Percentiles rank a stretch among this genome's conserved stretches.
These are phyloP conservation scores for Microchrysa polita DNA, from an alignment of 2,888 invertebrate species.

Conservation along the genomic window DNA sequence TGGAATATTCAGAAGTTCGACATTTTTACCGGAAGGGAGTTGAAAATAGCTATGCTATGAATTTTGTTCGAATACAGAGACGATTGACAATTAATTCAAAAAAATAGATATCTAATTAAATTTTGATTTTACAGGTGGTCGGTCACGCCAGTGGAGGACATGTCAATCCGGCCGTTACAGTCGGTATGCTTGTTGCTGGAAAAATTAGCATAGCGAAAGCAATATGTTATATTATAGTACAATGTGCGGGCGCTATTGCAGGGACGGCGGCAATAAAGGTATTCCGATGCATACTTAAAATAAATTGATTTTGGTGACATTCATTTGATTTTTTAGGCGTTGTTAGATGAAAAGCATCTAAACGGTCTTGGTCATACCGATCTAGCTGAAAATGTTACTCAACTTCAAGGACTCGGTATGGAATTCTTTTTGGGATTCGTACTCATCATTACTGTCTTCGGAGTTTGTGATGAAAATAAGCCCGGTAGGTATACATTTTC, in stretches of 20 bases:
- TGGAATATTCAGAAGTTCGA: too few relatives aligned
- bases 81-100: too few relatives aligned
- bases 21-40: too few relatives aligned
- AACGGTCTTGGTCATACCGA: constrained; percentile 75
- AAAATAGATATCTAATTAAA: too few relatives aligned
- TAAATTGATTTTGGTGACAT: too few relatives aligned
- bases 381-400: constrained; percentile 70
- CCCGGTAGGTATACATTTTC: constrained; percentile 55
- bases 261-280: constrained; percentile 79
- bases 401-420: constrained; percentile 85
- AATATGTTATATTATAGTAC: constrained; percentile 81
- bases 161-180: constrained; percentile 92
- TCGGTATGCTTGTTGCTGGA: constrained; percentile 80
- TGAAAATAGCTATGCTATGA: too few relatives aligned
- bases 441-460: constrained; percentile 89
- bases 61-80: too few relatives aligned
- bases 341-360: constrained; percentile 73
- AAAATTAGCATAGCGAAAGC: constrained; percentile 80
- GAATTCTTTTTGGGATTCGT: constrained; percentile 91
- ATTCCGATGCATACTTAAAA: constrained; percentile 52
- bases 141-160: constrained; percentile 92
- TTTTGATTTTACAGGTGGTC: constrained; percentile 69
- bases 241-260: constrained; percentile 83
- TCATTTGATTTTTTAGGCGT: constrained; percentile 65
- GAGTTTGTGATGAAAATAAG: constrained; percentile 68